These are phyloP conservation scores for Pandemis heparana DNA, from an alignment of 2,888 invertebrate species.

Conservation along the genomic window DNA sequence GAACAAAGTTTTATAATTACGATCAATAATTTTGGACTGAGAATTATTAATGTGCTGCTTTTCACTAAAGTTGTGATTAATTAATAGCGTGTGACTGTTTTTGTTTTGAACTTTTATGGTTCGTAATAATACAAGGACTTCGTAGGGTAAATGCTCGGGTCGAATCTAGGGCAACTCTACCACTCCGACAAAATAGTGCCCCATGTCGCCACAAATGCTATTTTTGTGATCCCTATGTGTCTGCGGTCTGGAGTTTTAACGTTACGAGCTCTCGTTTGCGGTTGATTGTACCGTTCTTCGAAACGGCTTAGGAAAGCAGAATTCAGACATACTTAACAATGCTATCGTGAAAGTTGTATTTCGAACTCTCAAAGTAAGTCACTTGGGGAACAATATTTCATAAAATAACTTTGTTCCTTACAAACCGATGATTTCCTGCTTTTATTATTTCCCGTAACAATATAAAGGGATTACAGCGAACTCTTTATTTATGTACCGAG, in stretches of 20 bases:
- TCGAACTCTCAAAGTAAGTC: not conserved
- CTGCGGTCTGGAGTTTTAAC: conserved; percentile 72
- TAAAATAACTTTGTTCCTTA: not conserved
- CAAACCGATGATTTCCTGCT: not conserved
- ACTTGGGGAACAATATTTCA: not conserved
- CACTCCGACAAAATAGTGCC: conserved; percentile 57
- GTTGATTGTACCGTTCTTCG: conserved; percentile 54
- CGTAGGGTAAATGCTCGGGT: conserved; percentile 59
- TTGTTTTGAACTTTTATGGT: conserved; percentile 57
- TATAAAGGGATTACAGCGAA: not conserved
- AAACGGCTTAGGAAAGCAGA: conserved; percentile 15
- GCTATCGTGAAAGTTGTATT: conserved; percentile 9
- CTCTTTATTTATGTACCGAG: conserved; percentile 5
- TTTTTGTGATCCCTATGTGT: conserved; percentile 73
- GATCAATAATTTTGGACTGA: not conserved
- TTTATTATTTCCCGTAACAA: conserved; percentile 3
- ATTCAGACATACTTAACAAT: conserved; percentile 7
- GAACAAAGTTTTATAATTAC: not conserved
- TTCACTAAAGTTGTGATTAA: not conserved
- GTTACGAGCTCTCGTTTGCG: conserved; percentile 60
- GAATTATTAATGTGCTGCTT: not conserved
- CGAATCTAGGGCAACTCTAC: conserved; percentile 75
- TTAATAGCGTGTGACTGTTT: not conserved
- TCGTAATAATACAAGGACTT: conserved; percentile 51
- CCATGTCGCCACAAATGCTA: conserved; percentile 74